Evolutionary conservation across 2,797 vertebrate species (phyloP).

Genomic region (Ctenosaura bakeri): DNA sequence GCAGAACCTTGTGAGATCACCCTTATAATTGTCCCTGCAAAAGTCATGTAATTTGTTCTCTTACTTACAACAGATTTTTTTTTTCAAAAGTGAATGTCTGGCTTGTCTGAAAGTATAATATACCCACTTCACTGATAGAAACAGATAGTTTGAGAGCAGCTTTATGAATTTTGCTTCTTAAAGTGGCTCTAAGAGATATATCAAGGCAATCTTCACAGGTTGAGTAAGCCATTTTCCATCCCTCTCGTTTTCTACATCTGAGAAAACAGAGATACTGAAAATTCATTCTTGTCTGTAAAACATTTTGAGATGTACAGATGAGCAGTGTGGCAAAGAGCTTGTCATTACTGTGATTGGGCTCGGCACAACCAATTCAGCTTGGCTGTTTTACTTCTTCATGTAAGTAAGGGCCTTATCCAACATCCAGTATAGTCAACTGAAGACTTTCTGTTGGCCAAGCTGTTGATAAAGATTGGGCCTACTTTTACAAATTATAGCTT

Average conservation of each 20-base stretch:
- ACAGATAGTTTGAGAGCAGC: not conserved
- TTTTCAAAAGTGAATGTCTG: slow-evolving; percentile 38
- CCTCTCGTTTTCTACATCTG: slow-evolving; percentile 43
- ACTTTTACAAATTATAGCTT: not conserved
- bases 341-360: slow-evolving; percentile 11
- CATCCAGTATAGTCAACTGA: not conserved
- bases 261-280: not conserved
- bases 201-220: not conserved
- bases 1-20: slow-evolving; percentile 7
- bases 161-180: slow-evolving; percentile 48
- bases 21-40: slow-evolving; percentile 43
- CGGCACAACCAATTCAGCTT: not conserved
- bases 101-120: slow-evolving; percentile 40
- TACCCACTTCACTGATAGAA: slow-evolving; percentile 49
- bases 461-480: slow-evolving; percentile 9
- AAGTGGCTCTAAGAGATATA: slow-evolving; percentile 28
- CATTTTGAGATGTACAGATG: slow-evolving; percentile 8
- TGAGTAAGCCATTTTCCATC: slow-evolving; percentile 36
- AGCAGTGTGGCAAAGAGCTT: not conserved
- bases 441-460: not conserved
- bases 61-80: slow-evolving; percentile 48
- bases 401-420: slow-evolving; percentile 30
- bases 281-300: slow-evolving; percentile 14
- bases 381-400: not conserved
- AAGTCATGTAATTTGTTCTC: slow-evolving; percentile 33